A percentile compares a stretch with the other conserved stretches of the same genome.
phyloP scores from a whole-genome alignment of 2,113 vertebrate species.

The Cathartes aura region DNA sequence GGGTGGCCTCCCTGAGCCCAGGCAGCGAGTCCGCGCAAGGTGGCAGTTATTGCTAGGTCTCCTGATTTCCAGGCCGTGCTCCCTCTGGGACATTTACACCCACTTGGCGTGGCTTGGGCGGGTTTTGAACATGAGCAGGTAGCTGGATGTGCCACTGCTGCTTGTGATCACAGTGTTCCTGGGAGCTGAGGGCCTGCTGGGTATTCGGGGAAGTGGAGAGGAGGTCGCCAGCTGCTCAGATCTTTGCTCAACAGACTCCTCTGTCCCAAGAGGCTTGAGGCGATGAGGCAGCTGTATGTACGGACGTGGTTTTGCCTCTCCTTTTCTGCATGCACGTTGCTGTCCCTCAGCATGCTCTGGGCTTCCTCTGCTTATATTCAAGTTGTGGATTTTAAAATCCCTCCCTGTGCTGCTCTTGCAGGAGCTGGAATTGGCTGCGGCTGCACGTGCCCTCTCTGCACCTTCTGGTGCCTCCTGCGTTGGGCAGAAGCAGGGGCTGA shows the following conservation, averaged over 20 bases:
- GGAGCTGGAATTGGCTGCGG: background rate
- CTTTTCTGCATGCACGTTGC: background rate
- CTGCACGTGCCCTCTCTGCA: background rate
- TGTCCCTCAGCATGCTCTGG: background rate
- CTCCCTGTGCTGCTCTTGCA: background rate
- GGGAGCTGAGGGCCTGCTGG: background rate
- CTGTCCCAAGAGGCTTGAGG: background rate
- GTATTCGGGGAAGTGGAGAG: background rate
- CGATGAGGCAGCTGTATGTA: background rate
- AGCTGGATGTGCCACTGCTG: background rate
- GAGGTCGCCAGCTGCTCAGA: background rate
- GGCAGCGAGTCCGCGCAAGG: background rate
- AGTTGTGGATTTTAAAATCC: background rate
- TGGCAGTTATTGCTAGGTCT: background rate
- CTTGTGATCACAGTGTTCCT: background rate
- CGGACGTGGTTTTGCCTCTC: rapidly evolving
- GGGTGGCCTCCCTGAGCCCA: background rate
- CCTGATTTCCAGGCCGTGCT: background rate
- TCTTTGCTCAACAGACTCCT: background rate
- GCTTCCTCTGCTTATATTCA: background rate
- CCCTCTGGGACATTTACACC: background rate
- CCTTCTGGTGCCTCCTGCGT: background rate
- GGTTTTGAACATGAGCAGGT: background rate
- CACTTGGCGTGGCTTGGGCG: rapidly evolving
- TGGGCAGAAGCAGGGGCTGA: background rate